phyloP scores from a whole-genome alignment of 1,140 invertebrate genomes.

The Nasonia giraulti region DNA sequence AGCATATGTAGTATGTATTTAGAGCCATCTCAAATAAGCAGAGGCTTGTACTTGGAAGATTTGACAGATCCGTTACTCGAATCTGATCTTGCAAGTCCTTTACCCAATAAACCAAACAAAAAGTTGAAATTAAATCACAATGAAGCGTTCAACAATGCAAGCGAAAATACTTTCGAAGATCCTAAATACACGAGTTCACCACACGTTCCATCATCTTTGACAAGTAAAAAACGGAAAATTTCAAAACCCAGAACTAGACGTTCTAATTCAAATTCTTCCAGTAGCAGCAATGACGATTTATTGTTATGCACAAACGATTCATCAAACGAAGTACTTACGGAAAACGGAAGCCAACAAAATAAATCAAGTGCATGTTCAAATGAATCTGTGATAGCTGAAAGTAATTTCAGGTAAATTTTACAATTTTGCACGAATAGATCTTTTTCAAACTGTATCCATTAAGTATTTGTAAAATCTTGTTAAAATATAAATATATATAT shows the following conservation, averaged over 20 bases:
- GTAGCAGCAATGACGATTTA: slow-evolving; percentile 1
- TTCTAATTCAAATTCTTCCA: background rate
- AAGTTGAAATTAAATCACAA: slow-evolving; percentile 33
- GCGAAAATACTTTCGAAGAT: slow-evolving; percentile 39
- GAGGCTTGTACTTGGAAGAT: slow-evolving; percentile 9
- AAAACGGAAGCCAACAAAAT: background rate
- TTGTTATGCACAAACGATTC: background rate
- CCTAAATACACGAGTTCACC: slow-evolving; percentile 50
- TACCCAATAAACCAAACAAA: background rate
- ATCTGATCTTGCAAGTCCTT: background rate
- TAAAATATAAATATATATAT: background rate
- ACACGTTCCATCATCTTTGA: background rate
- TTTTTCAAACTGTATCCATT: slow-evolving; percentile 12
- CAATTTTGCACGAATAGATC: background rate
- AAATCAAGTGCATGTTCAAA: slow-evolving; percentile 5
- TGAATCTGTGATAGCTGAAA: slow-evolving; percentile 10
- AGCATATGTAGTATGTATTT: slow-evolving; percentile 61
- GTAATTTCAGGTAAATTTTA: slow-evolving; percentile 38
- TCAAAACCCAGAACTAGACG: background rate
- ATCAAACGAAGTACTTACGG: slow-evolving; percentile 3
- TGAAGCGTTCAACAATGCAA: background rate
- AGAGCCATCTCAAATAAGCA: slow-evolving; percentile 55
- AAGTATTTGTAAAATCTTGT: background rate
- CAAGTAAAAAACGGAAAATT: slow-evolving; percentile 19
- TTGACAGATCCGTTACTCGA: slow-evolving; percentile 37